Evolutionary conservation across 1,140 invertebrate genomes (phyloP).

Genomic region (Trissolcus basalis): DNA sequence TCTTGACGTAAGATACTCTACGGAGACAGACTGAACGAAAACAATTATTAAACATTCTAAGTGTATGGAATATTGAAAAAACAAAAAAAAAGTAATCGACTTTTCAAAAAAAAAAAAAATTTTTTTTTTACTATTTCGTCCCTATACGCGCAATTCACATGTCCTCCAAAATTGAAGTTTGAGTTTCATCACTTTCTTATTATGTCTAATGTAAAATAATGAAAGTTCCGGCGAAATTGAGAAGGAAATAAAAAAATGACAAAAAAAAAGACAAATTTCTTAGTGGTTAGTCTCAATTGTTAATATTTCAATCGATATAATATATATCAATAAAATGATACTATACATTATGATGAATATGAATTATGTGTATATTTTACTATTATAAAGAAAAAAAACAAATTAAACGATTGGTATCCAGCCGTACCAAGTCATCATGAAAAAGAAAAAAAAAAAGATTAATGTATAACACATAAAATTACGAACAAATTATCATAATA

Average conservation of each 20-base stretch:
- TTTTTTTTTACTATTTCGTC: conserved; percentile 25
- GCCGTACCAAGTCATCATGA: conserved; percentile 57
- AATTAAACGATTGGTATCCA: conserved; percentile 54
- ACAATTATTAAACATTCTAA: conserved; percentile 45
- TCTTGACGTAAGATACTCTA: conserved; percentile 54
- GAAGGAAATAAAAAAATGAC: no score
- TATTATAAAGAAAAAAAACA: conserved; percentile 55
- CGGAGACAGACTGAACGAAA: conserved; percentile 54
- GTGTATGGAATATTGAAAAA: conserved; percentile 40
- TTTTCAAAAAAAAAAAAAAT: conserved; percentile 16
- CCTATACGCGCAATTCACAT: conserved; percentile 26
- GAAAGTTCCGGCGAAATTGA: conserved; percentile 43
- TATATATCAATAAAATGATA: conserved; percentile 66
- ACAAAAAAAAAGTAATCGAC: conserved; percentile 37
- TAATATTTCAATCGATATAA: conserved; percentile 70
- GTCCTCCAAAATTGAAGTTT: conserved; percentile 43
- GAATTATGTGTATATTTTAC: conserved; percentile 70
- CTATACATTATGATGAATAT: conserved; percentile 66
- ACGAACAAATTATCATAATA: conserved; percentile 61
- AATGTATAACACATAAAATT: conserved; percentile 40
- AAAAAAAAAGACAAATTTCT: conserved; percentile 50
- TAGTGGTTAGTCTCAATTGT: conserved; percentile 68
- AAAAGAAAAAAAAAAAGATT: conserved; percentile 58
- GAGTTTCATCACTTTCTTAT: conserved; percentile 30
- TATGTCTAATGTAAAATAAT: conserved; percentile 59